A percentile compares a stretch with the other conserved stretches of the same genome.
Conservation (phyloP, 1,140 invertebrate genomes). For the Drosophila triauraria region DNA sequence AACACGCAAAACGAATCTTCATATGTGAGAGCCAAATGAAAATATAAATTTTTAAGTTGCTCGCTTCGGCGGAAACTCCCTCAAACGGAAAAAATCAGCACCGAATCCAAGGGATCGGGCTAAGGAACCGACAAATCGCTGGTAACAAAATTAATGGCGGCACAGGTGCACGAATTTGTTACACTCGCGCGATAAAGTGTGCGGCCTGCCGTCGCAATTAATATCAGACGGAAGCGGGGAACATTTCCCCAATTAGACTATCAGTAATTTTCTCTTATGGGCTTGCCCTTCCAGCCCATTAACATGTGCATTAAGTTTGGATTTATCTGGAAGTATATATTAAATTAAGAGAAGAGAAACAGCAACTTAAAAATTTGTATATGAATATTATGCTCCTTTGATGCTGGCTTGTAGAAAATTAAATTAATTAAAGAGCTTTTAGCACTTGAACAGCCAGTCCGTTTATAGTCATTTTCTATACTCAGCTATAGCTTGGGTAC, state of each 20-base stretch:
- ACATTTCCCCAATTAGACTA: conserved; percentile 39
- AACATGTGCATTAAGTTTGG: background rate
- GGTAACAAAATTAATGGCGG: conserved; percentile 58
- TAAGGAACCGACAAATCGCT: conserved; percentile 53
- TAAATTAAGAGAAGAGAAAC: too few species aligned
- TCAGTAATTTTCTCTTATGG: conserved; percentile 20
- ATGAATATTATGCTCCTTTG: background rate
- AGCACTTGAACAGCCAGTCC: too few species aligned
- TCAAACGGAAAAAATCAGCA: conserved; percentile 21
- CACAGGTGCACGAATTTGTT: conserved; percentile 45
- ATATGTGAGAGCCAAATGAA: conserved; percentile 23
- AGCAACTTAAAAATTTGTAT: background rate
- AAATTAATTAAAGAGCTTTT: background rate
- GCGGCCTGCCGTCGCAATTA: conserved; percentile 35
- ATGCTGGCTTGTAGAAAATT: background rate
- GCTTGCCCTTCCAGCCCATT: conserved; percentile 8
- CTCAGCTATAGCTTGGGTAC: too few species aligned
- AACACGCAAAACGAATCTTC: conserved; percentile 29
- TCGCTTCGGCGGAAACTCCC: conserved; percentile 6
- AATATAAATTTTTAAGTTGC: conserved; percentile 55
- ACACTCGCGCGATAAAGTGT: conserved; percentile 43
- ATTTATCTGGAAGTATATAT: too few species aligned
- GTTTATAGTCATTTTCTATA: background rate
- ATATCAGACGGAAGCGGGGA: conserved; percentile 21
- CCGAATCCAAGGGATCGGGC: conserved; percentile 7